These are phyloP conservation scores for Oxyura jamaicensis DNA, from an alignment of 2,113 vertebrate species.

Conservation along the genomic window DNA sequence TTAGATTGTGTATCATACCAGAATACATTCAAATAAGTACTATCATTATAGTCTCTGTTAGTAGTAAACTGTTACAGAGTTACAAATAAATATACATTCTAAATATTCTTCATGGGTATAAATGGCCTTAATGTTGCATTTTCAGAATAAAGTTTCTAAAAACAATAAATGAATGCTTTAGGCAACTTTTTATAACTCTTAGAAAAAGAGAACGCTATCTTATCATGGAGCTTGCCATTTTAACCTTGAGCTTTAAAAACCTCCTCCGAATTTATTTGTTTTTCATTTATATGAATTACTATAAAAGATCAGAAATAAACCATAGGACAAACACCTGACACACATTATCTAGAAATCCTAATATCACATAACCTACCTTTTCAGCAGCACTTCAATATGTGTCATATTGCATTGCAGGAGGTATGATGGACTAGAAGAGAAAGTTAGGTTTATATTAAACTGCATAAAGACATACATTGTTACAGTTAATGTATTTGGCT, in stretches of 20 bases:
- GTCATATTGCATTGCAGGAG: constrained; percentile 90
- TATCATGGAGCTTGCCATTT: not conserved
- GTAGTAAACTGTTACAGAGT: not conserved
- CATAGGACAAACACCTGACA: not conserved
- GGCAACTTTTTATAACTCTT: not conserved
- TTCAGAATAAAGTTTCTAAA: not conserved
- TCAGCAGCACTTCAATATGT: constrained; percentile 84
- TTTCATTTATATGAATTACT: not conserved
- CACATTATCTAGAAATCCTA: not conserved
- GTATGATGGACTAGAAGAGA: constrained; percentile 86
- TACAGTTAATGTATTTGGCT: not conserved
- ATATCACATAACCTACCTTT: constrained; percentile 79
- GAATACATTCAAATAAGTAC: not conserved
- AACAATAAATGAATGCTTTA: not conserved
- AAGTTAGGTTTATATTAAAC: not conserved
- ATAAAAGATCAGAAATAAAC: not conserved
- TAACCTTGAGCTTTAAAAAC: not conserved
- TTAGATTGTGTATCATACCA: not conserved
- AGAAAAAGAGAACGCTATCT: not conserved
- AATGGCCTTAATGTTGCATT: not conserved
- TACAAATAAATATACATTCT: not conserved
- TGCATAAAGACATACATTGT: not conserved
- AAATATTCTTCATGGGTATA: not conserved
- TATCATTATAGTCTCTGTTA: not conserved
- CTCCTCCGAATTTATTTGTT: not conserved